phyloP scores from a whole-genome alignment of 2,888 invertebrate genomes.

The Drosophila paramelanica region DNA sequence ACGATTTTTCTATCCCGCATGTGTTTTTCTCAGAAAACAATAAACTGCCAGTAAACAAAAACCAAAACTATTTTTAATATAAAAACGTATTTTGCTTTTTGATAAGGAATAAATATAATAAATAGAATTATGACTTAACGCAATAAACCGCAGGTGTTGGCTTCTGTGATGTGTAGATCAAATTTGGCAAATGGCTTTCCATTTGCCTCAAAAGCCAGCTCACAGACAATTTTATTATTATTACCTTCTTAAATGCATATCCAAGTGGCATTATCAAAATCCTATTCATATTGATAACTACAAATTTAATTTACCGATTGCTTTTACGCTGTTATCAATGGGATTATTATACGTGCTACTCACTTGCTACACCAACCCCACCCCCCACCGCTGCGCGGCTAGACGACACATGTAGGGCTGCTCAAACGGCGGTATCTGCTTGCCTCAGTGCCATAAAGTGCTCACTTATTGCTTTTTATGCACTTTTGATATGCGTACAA shows the following conservation, averaged over 20 bases:
- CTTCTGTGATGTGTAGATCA: not conserved
- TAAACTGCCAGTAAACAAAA: not conserved
- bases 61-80: not conserved
- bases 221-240: constrained; percentile 9
- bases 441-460: constrained; percentile 69
- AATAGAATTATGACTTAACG: not conserved
- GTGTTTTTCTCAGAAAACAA: not conserved
- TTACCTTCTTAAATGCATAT: not conserved
- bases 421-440: constrained; percentile 57
- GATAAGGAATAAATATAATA: not conserved
- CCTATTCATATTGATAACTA: constrained; percentile 36
- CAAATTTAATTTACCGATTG: constrained; percentile 56
- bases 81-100: not conserved
- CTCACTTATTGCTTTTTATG: constrained; percentile 76
- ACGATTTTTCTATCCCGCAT: not conserved
- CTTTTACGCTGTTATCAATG: constrained; percentile 56
- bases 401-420: constrained; percentile 64
- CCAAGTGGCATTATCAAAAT: constrained; percentile 2
- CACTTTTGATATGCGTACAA: constrained; percentile 63
- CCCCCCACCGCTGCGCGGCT: constrained; percentile 5
- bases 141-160: not conserved
- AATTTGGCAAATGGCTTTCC: constrained; percentile 4
- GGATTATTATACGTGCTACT: constrained; percentile 44
- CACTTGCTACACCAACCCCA: not conserved
- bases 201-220: not conserved